Base-by-base conservation (phyloP, 2,888 invertebrate species). In the Trilocha varians region DNA sequence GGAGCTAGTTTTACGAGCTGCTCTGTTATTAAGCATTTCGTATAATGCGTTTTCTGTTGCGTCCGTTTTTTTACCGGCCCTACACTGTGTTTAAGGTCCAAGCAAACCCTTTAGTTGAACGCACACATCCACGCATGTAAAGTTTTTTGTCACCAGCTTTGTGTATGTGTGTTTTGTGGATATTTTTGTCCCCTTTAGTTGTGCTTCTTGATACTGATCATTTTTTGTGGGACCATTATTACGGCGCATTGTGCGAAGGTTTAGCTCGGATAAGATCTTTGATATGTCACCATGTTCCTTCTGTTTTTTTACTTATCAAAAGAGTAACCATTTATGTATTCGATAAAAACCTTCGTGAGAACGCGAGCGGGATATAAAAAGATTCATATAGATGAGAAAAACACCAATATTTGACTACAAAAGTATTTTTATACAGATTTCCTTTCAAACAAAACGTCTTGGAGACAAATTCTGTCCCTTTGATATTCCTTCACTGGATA, bases 11-110 rank as follows among this genome's bases (percentile, higher is more conserved):
- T 78, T 79, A 80, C 64, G 74, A 80, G 73, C 70, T 68, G 71
- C 71, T 73, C 70, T 80, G 75, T 82, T 82, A 82, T 84, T 78
- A 82, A 83, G 83, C 78, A 78, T 80, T 76, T 72, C 65, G 73
- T 77, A 80, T 79, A 77, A 76, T 76, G 59, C 55, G 57, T 65
- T 68, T 68, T 69, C 61, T 68, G 63, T 68, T 61, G 59, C 57
- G 64, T 59, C 59, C 62, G 60, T 76, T 79, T 83, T n/a, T 78
- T 83, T 78, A 69, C 62, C 51, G 60, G 53, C 59, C 57, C 68
- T 62, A 77, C 79, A 78, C 71, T 76, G 59, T 70, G 60, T 59
- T 58, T 65, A 62, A 71, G 65, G 51, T 55, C 55, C 59, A 65
- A 55, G 16, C 37, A 33, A 82, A 80, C 84, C 84, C 79, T 84